A percentile compares a stretch with the other conserved stretches of the same genome.
phyloP scores from a whole-genome alignment of 2,113 vertebrate species.

The Dipodomys stephensi region DNA sequence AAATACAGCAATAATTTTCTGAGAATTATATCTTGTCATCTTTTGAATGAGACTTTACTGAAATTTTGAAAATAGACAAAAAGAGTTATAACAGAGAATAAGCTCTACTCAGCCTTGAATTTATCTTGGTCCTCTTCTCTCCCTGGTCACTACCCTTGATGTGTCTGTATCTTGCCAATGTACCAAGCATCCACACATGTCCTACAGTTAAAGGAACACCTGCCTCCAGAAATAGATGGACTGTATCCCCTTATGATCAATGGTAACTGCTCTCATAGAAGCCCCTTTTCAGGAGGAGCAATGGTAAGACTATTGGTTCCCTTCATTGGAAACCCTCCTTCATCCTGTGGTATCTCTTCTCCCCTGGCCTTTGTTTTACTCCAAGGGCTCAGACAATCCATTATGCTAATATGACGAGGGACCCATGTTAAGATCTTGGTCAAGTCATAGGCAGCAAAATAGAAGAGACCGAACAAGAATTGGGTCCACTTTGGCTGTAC shows the following conservation, averaged over 20 bases:
- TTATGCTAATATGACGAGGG: not conserved
- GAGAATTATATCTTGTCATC: not conserved
- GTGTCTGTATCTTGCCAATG: fast-evolving
- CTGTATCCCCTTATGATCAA: not conserved
- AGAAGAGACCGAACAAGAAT: not conserved
- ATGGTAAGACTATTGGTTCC: not conserved
- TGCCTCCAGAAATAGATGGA: not conserved
- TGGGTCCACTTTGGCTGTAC: fast-evolving
- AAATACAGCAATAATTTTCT: not conserved
- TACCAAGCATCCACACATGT: fast-evolving
- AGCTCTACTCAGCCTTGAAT: not conserved
- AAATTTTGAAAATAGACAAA: not conserved
- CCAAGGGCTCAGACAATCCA: not conserved
- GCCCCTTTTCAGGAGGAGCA: not conserved
- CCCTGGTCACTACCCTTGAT: not conserved
- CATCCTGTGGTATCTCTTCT: fast-evolving
- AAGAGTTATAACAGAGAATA: not conserved
- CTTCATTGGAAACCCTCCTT: not conserved
- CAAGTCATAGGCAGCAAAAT: not conserved
- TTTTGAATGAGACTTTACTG: not conserved
- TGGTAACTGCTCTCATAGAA: not conserved
- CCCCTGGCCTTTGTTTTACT: not conserved
- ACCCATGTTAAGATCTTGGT: not conserved
- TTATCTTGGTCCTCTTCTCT: not conserved
- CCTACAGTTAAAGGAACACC: not conserved